Evolutionary conservation across 2,113 vertebrate genomes (phyloP), one percentile per base, ranked within the genome.

Genomic region (Anolis sagrei): DNA sequence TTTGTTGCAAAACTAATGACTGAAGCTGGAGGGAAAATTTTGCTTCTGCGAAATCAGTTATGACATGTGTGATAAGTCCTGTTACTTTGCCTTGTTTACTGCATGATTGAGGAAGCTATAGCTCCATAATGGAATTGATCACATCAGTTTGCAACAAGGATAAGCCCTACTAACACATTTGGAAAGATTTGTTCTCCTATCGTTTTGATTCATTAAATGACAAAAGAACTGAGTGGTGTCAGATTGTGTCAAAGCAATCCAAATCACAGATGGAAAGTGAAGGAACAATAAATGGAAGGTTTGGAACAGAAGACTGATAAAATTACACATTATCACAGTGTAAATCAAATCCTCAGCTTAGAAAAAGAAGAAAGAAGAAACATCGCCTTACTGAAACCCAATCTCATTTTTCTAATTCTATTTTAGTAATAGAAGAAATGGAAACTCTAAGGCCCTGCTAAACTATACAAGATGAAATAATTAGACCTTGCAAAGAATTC

Each of bases 141-240:
- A 68, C 87, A 32, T 72, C 51, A 70, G 7, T 29, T 29, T 11
- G 27, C 51, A 7, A 23, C 73, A 32, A 89, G 29, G 36, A 74
- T 79, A 82, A 76, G 48, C 69, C 79, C 34, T 64, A 48, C n/a
- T 3, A 77, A 44, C 8, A 10, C 69, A 19, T 70, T 80, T 29
- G 49, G 0, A 39, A 36, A 0, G 19, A 36, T 16, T 79, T 81
- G 66, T 23, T 66, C 14, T 66, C 21, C 14, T 61, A 39, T 27
- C 72, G 62, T 39, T 85, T 79, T 85, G 29, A 61, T 87, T 88
- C 73, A 51, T 85, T 85, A 73, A 78, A 49, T 66, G 14, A 11
- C 32, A 84, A 81, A 90, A 61, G 25, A 87, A 74, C 34, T 7
- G 32, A 79, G 23, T 48, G n/a, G 1, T 66, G 49, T 70, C 58